Evolutionary conservation across 2,113 vertebrate genomes (phyloP), one percentile per base, ranked within the genome.

Genomic region (Polypterus bichir): DNA sequence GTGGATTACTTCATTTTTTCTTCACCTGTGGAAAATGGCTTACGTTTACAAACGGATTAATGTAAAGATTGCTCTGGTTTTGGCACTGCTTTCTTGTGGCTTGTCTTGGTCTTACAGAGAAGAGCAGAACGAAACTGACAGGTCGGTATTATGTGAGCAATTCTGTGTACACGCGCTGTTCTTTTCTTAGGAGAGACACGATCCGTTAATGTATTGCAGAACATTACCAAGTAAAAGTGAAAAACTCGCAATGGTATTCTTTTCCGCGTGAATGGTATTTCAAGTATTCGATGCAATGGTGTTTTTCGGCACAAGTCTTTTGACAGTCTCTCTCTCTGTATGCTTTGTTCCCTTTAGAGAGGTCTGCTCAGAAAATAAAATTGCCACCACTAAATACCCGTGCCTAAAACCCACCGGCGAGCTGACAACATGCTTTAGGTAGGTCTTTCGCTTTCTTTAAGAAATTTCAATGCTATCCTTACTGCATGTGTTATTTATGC

Each of bases 341-440:
- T 27, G 49, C 9, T 63, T 64, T 58, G 60, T 10, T 63, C 63
- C n/a, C 64, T 54, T 3, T 76, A 97, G 92, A 66, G 92, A 91
- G 65, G 74, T 85, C 59, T 97, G 94, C 68, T 88, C 91, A 1
- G 93, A 97, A 67, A 91, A 79, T 72, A 92, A 91, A 68, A 82
- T 95, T 61, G 82, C 86, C n/a, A 94, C 93, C 5, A 91, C 86
- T 4, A 88, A 85, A 48, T 97, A 97, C 65, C 88, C 91, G 7
- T 97, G 93, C 66, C 70, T 92, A 69, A 95, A 93, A 61, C 59
- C 91, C 53, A 84, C 83, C 1, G 94, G 94, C 8, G 92, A 95
- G 71, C 75, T 92, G 49, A 76, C 92, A 46, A 92, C 92, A 51
- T 97, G 94, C 72, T 93, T 92, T 88, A 94, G 92, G 93, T 97